phyloP scores from a whole-genome alignment of 2,113 vertebrate genomes.

The Saguinus imperator region DNA sequence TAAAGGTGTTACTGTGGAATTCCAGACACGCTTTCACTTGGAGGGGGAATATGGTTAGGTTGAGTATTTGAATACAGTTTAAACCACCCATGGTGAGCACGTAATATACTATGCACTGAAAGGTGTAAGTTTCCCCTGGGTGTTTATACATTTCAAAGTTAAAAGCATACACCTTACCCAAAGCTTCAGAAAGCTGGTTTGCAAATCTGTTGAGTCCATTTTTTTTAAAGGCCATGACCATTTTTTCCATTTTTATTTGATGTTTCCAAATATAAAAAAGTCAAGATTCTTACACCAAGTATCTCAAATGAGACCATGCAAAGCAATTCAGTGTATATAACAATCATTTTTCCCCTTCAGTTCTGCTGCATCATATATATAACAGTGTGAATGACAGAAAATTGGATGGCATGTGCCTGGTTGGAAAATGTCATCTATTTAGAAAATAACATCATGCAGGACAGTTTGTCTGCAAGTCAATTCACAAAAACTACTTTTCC shows the following conservation, averaged over 20 bases:
- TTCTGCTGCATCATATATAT: slow-evolving; percentile 73
- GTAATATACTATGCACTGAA: neutral
- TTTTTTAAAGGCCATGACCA: neutral
- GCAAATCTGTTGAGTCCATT: neutral
- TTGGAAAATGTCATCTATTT: slow-evolving; percentile 41
- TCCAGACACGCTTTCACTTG: neutral
- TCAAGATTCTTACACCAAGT: slow-evolving; percentile 88
- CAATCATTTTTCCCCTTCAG: slow-evolving; percentile 69
- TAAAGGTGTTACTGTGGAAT: neutral
- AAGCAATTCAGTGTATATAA: slow-evolving; percentile 82
- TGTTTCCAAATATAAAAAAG: slow-evolving; percentile 86
- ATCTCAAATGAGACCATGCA: slow-evolving; percentile 85
- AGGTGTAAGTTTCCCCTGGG: neutral
- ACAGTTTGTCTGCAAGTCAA: slow-evolving; percentile 24
- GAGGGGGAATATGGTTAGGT: neutral
- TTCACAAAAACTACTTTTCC: neutral
- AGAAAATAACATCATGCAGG: slow-evolving; percentile 14
- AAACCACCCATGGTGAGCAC: neutral
- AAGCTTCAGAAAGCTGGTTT: neutral
- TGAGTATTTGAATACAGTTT: neutral
- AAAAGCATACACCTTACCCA: neutral
- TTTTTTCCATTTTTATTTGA: slow-evolving; percentile 85
- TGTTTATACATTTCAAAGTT: neutral
- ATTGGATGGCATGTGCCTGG: slow-evolving; percentile 34
- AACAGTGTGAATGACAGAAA: slow-evolving; percentile 58